Conservation (phyloP, 2,888 invertebrate species). For the Girardia tigrina region DNA sequence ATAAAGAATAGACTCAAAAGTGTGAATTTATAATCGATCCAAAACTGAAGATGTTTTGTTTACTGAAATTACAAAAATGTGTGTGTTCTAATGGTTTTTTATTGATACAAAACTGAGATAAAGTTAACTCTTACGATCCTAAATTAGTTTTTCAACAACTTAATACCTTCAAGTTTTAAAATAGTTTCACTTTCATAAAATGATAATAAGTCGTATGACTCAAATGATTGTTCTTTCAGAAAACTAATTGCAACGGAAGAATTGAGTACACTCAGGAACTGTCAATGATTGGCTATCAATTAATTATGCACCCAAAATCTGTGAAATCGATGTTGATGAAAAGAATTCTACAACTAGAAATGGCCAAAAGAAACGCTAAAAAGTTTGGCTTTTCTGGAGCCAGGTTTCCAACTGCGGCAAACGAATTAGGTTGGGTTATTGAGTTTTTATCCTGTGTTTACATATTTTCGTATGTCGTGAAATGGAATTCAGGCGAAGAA, state of each 20-base stretch:
- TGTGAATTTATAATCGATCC: no score
- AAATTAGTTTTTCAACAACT: no score
- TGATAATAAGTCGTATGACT: no score
- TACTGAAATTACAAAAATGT: no score
- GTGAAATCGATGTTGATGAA: not conserved
- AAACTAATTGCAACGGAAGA: not conserved
- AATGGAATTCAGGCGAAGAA: not conserved
- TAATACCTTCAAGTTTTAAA: no score
- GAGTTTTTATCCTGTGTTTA: not conserved
- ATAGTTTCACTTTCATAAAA: no score
- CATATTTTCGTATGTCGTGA: not conserved
- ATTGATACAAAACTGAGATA: no score
- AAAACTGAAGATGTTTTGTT: no score
- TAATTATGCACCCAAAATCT: not conserved
- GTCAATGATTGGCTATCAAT: slow-evolving; percentile 6
- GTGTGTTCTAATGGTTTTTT: no score
- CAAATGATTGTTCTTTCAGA: no score
- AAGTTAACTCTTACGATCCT: no score
- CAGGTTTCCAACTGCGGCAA: not conserved
- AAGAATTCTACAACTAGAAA: not conserved
- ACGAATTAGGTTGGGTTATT: not conserved
- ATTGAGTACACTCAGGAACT: slow-evolving; percentile 13
- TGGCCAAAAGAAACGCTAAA: not conserved
- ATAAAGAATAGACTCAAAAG: no score
- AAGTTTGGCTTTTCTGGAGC: not conserved